Evolutionary conservation across 2,888 invertebrate genomes (phyloP).

Genomic region (Microplitis manilae): DNA sequence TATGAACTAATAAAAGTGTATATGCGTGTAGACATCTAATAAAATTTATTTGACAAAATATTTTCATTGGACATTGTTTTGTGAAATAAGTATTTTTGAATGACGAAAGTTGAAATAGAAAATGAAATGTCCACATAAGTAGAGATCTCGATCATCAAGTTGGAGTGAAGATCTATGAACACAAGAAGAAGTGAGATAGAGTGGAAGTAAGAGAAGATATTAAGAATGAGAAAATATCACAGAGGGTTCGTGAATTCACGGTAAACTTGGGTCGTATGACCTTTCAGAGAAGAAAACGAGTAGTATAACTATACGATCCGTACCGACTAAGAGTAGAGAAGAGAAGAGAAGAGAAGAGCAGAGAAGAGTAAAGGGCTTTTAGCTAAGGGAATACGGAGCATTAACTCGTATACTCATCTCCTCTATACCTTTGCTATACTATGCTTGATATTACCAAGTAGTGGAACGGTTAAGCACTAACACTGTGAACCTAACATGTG

Average conservation of each 20-base stretch:
- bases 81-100: background rate
- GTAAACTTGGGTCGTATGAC: constrained; percentile 54
- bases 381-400: constrained; percentile 54
- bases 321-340: constrained; percentile 40
- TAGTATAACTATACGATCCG: constrained; percentile 45
- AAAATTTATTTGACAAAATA: background rate
- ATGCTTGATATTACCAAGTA: constrained; percentile 49
- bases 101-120: background rate
- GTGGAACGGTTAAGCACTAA: constrained; percentile 1
- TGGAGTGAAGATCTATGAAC: too few relatives aligned
- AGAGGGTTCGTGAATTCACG: constrained; percentile 50
- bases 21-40: background rate
- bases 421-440: background rate
- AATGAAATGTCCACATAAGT: too few relatives aligned
- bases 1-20: background rate
- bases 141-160: too few relatives aligned
- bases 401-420: constrained; percentile 49
- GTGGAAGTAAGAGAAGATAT: constrained; percentile 17
- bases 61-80: background rate
- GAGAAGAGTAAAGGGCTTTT: constrained; percentile 51
- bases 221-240: constrained; percentile 21
- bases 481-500: background rate
- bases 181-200: background rate
- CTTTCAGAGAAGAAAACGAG: constrained; percentile 51
- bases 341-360: constrained; percentile 29